Evolutionary conservation across 2,797 vertebrate species (phyloP).

Genomic region (Gymnodraco acuticeps): DNA sequence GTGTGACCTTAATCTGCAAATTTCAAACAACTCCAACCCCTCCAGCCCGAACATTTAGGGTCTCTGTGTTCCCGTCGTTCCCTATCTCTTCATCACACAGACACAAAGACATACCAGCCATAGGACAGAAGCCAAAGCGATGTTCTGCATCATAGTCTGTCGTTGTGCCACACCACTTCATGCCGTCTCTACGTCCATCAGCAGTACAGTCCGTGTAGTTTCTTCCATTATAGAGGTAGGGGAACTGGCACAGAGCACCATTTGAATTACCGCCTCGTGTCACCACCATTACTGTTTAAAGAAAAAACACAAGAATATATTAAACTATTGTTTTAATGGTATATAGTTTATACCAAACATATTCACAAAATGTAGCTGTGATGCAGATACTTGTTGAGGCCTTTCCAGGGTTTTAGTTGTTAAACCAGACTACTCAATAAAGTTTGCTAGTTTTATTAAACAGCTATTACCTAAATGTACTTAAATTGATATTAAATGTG

Average conservation of each 20-base stretch:
- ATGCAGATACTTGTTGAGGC: not conserved
- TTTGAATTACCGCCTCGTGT: slow-evolving; percentile 98
- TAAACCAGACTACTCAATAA: not conserved
- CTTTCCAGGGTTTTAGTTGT: not conserved
- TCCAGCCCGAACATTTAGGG: not conserved
- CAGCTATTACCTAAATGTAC: not conserved
- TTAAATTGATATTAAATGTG: not conserved
- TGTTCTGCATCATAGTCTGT: slow-evolving; percentile 92
- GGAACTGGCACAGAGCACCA: slow-evolving; percentile 95
- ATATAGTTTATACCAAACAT: not conserved
- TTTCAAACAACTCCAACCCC: not conserved
- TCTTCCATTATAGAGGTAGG: slow-evolving; percentile 94
- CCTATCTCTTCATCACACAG: not conserved
- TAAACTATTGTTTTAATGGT: not conserved
- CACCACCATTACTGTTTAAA: slow-evolving; percentile 85
- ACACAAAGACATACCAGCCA: slow-evolving; percentile 89
- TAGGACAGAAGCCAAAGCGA: slow-evolving; percentile 98
- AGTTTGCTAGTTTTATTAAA: not conserved
- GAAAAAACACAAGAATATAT: not conserved
- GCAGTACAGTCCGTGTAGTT: slow-evolving; percentile 98
- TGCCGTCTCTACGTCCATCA: slow-evolving; percentile 94
- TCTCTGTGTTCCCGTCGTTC: not conserved
- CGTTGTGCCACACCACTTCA: slow-evolving; percentile 99
- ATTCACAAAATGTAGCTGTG: not conserved
- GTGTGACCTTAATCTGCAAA: not conserved